phyloP scores from a whole-genome alignment of 2,113 vertebrate genomes.

The Myodes glareolus region DNA sequence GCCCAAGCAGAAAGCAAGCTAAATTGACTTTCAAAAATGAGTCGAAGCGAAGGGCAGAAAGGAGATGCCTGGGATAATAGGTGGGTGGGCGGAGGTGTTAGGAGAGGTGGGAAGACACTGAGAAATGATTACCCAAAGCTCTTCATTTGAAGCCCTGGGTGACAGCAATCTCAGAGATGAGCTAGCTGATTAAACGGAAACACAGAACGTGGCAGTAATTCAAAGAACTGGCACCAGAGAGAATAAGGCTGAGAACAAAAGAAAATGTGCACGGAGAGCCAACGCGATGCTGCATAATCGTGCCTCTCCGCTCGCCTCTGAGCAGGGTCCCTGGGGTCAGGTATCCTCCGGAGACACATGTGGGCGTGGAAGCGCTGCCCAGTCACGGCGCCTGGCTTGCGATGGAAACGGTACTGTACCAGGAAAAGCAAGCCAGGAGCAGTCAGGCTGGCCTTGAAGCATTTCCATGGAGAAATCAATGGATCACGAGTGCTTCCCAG shows the following conservation, averaged over 20 bases:
- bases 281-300: background rate
- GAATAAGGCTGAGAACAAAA: constrained; percentile 13
- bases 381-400: no score
- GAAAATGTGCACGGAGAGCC: background rate
- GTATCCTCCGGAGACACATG: background rate
- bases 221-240: background rate
- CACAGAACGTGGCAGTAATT: constrained; percentile 11
- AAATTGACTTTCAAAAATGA: constrained; percentile 38
- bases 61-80: background rate
- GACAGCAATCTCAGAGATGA: constrained; percentile 43
- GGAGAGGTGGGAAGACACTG: background rate
- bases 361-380: background rate
- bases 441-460: background rate
- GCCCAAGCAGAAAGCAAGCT: constrained; percentile 32
- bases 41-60: background rate
- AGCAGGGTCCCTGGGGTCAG: background rate
- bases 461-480: background rate
- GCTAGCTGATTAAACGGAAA: constrained; percentile 42
- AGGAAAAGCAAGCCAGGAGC: background rate
- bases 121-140: constrained; percentile 18
- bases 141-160: constrained; percentile 46
- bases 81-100: background rate
- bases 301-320: background rate
- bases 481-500: background rate
- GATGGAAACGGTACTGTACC: background rate